These are phyloP conservation scores for Drosophila kepulauana DNA, from an alignment of 1,140 invertebrate species.

Conservation along the genomic window DNA sequence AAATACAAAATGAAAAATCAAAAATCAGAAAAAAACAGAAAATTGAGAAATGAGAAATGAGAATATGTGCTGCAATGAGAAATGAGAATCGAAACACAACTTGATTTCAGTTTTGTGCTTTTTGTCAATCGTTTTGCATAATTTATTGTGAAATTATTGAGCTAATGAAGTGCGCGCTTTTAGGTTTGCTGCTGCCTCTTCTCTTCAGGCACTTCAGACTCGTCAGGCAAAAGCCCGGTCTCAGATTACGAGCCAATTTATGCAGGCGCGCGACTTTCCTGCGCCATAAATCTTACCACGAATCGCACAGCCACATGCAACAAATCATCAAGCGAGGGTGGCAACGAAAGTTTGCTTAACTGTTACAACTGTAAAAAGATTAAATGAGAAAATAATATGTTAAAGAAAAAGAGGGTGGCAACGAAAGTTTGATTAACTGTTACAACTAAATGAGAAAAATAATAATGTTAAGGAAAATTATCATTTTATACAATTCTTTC, in stretches of 20 bases:
- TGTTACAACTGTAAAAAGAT: not conserved
- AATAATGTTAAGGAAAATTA: no score
- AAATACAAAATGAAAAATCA: conserved; percentile 12
- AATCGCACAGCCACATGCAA: conserved; percentile 57
- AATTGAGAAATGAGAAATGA: conserved; percentile 5
- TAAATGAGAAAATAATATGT: no score
- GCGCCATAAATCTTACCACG: conserved; percentile 70
- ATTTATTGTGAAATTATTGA: conserved; percentile 74
- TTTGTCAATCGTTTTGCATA: conserved; percentile 62
- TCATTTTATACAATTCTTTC: no score
- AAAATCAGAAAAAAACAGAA: not conserved
- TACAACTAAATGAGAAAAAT: not conserved
- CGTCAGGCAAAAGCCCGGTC: not conserved
- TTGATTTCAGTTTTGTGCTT: conserved; percentile 10
- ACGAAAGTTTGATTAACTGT: not conserved
- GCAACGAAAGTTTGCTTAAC: not conserved
- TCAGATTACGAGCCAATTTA: conserved; percentile 72
- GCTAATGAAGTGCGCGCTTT: conserved; percentile 76
- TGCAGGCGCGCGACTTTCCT: conserved; percentile 60
- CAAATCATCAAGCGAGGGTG: conserved; percentile 66
- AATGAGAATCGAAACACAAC: conserved; percentile 20
- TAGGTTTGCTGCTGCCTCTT: conserved; percentile 10
- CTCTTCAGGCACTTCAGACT: not conserved
- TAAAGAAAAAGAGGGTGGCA: conserved; percentile 9
- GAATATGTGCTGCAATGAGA: not conserved